Conservation (phyloP, 2,888 invertebrate genomes). For the Sipha maydis region DNA sequence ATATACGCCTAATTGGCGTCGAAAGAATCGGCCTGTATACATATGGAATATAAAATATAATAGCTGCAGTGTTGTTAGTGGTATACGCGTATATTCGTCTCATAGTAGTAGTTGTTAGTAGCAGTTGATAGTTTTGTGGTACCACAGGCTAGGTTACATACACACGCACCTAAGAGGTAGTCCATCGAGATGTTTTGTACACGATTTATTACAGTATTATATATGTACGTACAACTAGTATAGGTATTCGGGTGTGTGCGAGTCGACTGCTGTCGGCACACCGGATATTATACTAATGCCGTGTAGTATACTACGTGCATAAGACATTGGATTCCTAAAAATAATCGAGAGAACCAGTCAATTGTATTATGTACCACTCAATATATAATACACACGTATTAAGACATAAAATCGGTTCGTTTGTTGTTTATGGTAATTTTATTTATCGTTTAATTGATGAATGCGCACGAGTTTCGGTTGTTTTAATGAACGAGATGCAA, state of each 20-base stretch:
- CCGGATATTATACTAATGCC: neutral
- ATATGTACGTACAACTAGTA: neutral
- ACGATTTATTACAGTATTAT: neutral
- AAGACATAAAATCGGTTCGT: conserved; percentile 27
- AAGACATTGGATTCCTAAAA: neutral
- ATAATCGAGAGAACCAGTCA: conserved; percentile 9
- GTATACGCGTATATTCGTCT: neutral
- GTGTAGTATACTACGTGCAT: neutral
- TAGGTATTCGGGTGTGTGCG: neutral
- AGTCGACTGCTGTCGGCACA: neutral
- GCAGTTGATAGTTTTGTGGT: no score
- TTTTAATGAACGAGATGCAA: neutral
- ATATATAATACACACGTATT: neutral
- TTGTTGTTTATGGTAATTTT: conserved; percentile 33
- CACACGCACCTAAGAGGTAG: neutral
- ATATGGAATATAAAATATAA: no score
- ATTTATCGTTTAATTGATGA: conserved; percentile 2
- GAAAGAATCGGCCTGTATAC: no score
- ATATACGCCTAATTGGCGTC: no score
- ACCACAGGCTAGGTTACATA: no score
- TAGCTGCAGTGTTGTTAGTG: neutral
- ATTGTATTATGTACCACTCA: neutral
- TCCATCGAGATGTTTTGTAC: neutral
- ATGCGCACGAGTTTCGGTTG: neutral
- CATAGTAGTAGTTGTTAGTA: neutral